Evolutionary conservation across 1,140 invertebrate genomes (phyloP).

Genomic region (Drosophila truncata): DNA sequence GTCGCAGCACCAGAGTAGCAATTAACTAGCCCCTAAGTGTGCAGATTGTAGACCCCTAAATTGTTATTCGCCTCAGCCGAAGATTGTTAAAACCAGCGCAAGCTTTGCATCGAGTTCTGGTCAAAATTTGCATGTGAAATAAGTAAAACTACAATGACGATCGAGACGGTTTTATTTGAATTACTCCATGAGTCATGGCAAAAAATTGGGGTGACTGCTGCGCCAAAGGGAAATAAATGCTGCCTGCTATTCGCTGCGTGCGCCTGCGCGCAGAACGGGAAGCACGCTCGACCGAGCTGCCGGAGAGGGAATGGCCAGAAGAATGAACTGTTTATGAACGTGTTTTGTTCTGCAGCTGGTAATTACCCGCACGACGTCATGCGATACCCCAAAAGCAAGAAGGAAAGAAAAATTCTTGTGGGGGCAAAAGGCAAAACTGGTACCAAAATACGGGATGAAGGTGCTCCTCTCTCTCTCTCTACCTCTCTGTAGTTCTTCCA

Average conservation of each 20-base stretch:
- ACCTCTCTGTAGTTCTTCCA: neutral
- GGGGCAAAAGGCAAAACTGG: conserved; percentile 21
- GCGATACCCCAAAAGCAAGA: conserved; percentile 44
- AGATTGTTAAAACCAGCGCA: conserved; percentile 35
- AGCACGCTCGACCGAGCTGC: conserved; percentile 71
- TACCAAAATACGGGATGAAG: conserved; percentile 4
- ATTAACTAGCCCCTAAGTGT: conserved; percentile 32
- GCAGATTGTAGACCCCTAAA: conserved; percentile 39
- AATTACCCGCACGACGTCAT: conserved; percentile 72
- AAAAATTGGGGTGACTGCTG: conserved; percentile 47
- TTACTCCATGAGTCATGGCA: conserved; percentile 62
- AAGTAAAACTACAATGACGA: conserved; percentile 35
- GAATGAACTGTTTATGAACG: conserved; percentile 63
- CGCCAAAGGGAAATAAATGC: conserved; percentile 26
- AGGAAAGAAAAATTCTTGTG: conserved; percentile 30
- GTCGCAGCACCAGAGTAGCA: conserved; percentile 62
- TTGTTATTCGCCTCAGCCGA: conserved; percentile 45
- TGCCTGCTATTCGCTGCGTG: conserved; percentile 16
- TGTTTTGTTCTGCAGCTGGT: conserved; percentile 60
- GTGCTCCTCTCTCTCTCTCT: neutral
- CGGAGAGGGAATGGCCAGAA: conserved; percentile 19
- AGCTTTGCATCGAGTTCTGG: conserved; percentile 17
- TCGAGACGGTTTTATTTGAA: conserved; percentile 23
- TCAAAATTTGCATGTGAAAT: conserved; percentile 49
- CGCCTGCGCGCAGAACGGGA: conserved; percentile 62